A percentile compares a stretch with the other conserved stretches of the same genome.
These are phyloP conservation scores for Morone chrysops DNA, from an alignment of 2,113 vertebrate species.

Conservation along the genomic window DNA sequence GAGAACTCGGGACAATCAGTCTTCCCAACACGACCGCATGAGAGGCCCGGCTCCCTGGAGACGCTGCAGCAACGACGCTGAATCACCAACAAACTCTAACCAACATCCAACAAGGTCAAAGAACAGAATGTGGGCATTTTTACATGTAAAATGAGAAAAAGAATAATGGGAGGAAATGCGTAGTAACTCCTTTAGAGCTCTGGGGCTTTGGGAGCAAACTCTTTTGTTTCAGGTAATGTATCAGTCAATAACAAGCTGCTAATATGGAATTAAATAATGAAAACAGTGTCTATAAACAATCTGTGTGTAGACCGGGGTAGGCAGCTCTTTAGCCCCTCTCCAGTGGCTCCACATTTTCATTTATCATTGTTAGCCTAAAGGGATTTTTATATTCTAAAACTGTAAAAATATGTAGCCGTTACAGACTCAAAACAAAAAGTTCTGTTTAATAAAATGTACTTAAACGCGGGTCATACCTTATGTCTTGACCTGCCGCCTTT, in stretches of 20 bases:
- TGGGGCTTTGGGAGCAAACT: neutral
- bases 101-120: neutral
- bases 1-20: slow-evolving; percentile 62
- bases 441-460: too few relatives aligned
- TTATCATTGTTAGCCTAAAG: too few relatives aligned
- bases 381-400: too few relatives aligned
- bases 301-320: too few relatives aligned
- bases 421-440: too few relatives aligned
- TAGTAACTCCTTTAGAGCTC: neutral
- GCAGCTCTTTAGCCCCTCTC: too few relatives aligned
- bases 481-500: too few relatives aligned
- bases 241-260: neutral
- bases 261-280: neutral
- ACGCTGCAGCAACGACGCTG: neutral
- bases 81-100: slow-evolving; percentile 11
- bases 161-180: neutral
- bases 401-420: too few relatives aligned
- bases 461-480: too few relatives aligned
- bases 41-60: slow-evolving; percentile 56
- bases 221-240: neutral
- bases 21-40: slow-evolving; percentile 59
- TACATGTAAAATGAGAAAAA: neutral
- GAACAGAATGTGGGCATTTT: neutral
- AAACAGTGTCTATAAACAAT: neutral
- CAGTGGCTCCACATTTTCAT: too few relatives aligned